phyloP scores from a whole-genome alignment of 2,888 invertebrate genomes.

The Melanotus villosus region DNA sequence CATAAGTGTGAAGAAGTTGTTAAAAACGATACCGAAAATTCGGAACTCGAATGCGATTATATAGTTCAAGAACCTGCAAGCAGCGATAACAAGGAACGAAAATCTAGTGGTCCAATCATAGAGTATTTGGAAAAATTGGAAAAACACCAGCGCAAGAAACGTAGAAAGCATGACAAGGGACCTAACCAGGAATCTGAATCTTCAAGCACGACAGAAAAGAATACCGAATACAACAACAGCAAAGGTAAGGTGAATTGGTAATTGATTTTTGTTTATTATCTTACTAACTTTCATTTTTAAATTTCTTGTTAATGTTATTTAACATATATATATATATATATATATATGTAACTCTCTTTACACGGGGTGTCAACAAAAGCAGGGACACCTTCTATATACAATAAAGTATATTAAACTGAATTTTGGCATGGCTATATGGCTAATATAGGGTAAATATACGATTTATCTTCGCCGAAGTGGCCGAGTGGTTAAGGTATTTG shows the following conservation, averaged over 20 bases:
- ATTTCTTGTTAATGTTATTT: neutral
- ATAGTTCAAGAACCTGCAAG: slow-evolving; percentile 49
- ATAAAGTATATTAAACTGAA: too few species aligned
- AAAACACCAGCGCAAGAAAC: slow-evolving; percentile 15
- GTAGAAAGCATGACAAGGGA: slow-evolving; percentile 13
- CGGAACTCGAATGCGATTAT: slow-evolving; percentile 11
- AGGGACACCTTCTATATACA: too few species aligned
- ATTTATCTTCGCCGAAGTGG: too few species aligned
- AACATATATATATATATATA: too few species aligned
- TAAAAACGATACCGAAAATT: neutral
- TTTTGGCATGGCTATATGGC: too few species aligned
- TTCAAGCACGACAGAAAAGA: slow-evolving; percentile 22
- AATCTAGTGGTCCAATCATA: slow-evolving; percentile 40
- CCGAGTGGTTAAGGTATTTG: too few species aligned
- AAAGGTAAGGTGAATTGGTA: slow-evolving; percentile 42
- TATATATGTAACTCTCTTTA: too few species aligned
- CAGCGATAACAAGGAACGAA: slow-evolving; percentile 45
- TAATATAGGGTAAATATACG: too few species aligned
- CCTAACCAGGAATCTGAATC: slow-evolving; percentile 3
- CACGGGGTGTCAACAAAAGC: too few species aligned
- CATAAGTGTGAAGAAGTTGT: slow-evolving; percentile 11
- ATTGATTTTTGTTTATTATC: slow-evolving; percentile 34
- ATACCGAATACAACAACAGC: slow-evolving; percentile 25
- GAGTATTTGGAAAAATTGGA: slow-evolving; percentile 24
- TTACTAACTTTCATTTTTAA: neutral